Evolutionary conservation across 2,797 vertebrate species (phyloP), one percentile per base, ranked within the genome.

Genomic region (Thamnophis elegans): DNA sequence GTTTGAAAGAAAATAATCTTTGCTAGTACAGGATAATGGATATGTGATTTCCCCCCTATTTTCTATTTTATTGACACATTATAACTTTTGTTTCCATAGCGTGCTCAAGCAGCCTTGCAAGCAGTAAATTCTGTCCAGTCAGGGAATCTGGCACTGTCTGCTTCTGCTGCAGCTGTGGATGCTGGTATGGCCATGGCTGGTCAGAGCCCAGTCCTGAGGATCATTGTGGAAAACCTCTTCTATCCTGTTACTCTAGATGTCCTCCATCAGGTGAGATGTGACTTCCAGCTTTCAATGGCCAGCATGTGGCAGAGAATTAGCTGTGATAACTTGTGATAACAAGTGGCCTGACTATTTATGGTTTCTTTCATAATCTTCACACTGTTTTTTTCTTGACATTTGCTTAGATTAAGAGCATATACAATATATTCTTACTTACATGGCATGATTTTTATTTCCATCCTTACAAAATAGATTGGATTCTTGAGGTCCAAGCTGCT

Each of bases 171-270:
- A 0, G 97, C 98, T 0, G 96, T 98, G 5, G 98, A 98, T 11
- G 98, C 98, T 0, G 97, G 97, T 10, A 98, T 98, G 96, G 96
- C 97, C 0, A 97, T 98, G 96, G 97, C 98, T 0, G 93, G 98
- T 51, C 98, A 98, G 86, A 99, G 99, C 95, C 97, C 99, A 0
- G 99, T 99, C 89, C 98, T 99, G 56, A 97, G 99, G 91, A 98
- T 99, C 96, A 99, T 99, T 53, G 99, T 99, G 96, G 99, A 99
- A 95, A 99, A 99, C 94, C 98, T 99, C 73, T 98, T 99, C 91
- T 99, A 99, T 93, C 99, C 99, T 0, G 99, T 99, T 92, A 99
- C 98, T 22, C 96, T 99, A 91, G 99, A 99, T 2, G 98, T 99
- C 32, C 97, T 99, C 36, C 99, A 99, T 93, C 99, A 99, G 99